Evolutionary conservation across 2,113 vertebrate genomes (phyloP).

Genomic region (Chaenocephalus aceratus): DNA sequence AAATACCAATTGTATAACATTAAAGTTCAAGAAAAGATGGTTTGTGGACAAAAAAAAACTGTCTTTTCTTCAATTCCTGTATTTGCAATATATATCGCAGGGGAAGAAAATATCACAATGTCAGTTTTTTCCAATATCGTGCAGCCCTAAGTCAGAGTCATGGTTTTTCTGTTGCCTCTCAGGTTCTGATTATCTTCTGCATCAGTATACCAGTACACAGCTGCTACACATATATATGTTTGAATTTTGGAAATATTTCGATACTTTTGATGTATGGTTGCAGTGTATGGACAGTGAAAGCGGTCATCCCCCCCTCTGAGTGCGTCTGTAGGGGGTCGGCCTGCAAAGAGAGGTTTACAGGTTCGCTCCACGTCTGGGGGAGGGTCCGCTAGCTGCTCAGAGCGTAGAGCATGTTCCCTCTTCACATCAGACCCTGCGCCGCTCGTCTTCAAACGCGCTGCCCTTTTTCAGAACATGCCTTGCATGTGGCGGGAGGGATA

Average conservation of each 20-base stretch:
- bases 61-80: too few relatives aligned
- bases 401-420: conserved; percentile 74
- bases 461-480: conserved; percentile 81
- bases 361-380: conserved; percentile 28
- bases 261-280: conserved; percentile 4
- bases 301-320: conserved; percentile 22
- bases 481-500: conserved; percentile 72
- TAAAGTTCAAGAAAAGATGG: too few relatives aligned
- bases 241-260: conserved; percentile 5
- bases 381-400: conserved; percentile 52
- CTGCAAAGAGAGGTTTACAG: conserved; percentile 48
- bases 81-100: too few relatives aligned
- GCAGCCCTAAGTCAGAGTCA: too few relatives aligned
- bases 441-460: conserved; percentile 85
- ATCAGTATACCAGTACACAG: background rate
- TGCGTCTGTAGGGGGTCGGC: conserved; percentile 40
- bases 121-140: too few relatives aligned
- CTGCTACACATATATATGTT: background rate
- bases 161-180: too few relatives aligned
- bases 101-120: too few relatives aligned
- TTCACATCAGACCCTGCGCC: conserved; percentile 80
- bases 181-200: too few relatives aligned
- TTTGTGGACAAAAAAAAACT: too few relatives aligned
- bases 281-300: conserved; percentile 34
- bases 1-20: too few relatives aligned